Evolutionary conservation across 2,113 vertebrate genomes (phyloP).

Genomic region (Stigmatopora nigra): DNA sequence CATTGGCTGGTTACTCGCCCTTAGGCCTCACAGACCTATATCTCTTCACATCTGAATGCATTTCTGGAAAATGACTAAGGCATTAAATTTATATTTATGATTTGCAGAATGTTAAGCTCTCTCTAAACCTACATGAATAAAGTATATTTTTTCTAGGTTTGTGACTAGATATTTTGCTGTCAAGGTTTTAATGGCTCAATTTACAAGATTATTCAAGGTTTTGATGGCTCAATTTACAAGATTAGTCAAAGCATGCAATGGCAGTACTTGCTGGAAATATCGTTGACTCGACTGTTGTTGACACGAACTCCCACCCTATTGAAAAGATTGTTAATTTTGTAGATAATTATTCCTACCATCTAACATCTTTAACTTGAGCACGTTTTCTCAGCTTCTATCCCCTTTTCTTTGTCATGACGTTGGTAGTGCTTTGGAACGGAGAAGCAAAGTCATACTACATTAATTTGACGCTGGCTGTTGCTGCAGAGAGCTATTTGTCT

Average conservation of each 20-base stretch:
- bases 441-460: slow-evolving; percentile 67
- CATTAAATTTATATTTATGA: slow-evolving; percentile 59
- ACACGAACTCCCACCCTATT: no score
- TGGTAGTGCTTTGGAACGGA: slow-evolving; percentile 63
- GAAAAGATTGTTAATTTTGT: slow-evolving; percentile 21
- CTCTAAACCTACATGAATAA: slow-evolving; percentile 61
- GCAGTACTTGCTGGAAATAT: no score
- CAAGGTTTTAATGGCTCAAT: no score
- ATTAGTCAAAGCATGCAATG: no score
- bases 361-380: slow-evolving; percentile 3
- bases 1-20: slow-evolving; percentile 25
- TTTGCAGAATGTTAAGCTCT: slow-evolving; percentile 60
- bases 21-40: slow-evolving; percentile 32
- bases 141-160: slow-evolving; percentile 45
- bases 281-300: no score
- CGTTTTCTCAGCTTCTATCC: slow-evolving; percentile 41
- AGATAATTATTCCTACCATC: slow-evolving; percentile 20
- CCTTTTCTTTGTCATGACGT: slow-evolving; percentile 43
- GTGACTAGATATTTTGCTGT: not conserved
- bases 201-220: no score
- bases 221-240: no score
- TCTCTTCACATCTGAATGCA: slow-evolving; percentile 50
- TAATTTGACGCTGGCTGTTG: slow-evolving; percentile 65
- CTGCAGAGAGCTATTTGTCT: slow-evolving; percentile 69
- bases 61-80: slow-evolving; percentile 53